phyloP scores from a whole-genome alignment of 2,797 vertebrate species.

The Thamnophis elegans region DNA sequence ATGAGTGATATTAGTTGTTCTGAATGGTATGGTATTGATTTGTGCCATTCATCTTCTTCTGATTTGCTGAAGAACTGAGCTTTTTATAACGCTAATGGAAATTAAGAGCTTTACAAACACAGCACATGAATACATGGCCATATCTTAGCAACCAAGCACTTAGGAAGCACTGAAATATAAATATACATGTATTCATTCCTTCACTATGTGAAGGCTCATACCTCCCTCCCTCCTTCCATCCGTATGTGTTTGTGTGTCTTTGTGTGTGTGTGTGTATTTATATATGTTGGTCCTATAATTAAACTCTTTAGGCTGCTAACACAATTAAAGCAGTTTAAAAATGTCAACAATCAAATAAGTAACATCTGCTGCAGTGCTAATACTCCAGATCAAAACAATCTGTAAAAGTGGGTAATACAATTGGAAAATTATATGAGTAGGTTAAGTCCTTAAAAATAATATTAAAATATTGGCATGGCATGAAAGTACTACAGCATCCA shows the following conservation, averaged over 20 bases:
- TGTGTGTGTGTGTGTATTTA: not conserved
- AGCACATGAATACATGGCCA: slow-evolving; percentile 38
- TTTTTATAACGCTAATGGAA: slow-evolving; percentile 63
- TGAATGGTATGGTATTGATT: slow-evolving; percentile 62
- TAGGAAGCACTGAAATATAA: slow-evolving; percentile 16
- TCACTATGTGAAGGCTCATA: not conserved
- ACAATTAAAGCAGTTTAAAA: not conserved
- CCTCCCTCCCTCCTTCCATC: not conserved
- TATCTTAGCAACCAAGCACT: slow-evolving; percentile 43
- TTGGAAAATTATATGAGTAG: not conserved
- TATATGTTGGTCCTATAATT: not conserved
- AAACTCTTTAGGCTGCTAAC: not conserved
- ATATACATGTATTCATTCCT: not conserved
- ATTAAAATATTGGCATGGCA: not conserved
- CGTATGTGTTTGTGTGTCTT: no score
- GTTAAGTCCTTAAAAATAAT: not conserved
- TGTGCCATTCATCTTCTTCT: slow-evolving; percentile 61
- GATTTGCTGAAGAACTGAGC: slow-evolving; percentile 64
- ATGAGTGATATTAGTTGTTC: slow-evolving; percentile 51
- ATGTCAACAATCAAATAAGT: not conserved
- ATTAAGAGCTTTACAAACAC: slow-evolving; percentile 60
- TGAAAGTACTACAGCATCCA: not conserved
- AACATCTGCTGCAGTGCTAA: not conserved
- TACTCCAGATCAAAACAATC: not conserved
- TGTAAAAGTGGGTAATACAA: not conserved